These are phyloP conservation scores for Platorchestia sp. DNA, from an alignment of 1,140 invertebrate species.

Conservation along the genomic window DNA sequence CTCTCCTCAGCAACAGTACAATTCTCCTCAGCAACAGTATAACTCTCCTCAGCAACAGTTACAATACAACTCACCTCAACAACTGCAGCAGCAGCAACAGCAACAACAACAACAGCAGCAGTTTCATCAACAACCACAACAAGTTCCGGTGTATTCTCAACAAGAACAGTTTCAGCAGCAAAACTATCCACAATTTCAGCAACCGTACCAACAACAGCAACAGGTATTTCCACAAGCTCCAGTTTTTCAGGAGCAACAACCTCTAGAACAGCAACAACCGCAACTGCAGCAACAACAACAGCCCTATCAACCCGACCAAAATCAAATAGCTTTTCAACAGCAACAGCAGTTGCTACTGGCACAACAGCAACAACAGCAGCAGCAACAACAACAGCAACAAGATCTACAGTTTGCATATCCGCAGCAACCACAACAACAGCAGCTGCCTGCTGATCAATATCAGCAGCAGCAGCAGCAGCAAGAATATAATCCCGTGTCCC, in stretches of 20 bases:
- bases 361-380: conserved; percentile 20
- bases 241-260: not conserved
- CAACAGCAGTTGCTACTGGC: conserved; percentile 25
- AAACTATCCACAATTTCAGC: conserved; percentile 8
- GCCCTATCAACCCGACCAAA: conserved; percentile 1
- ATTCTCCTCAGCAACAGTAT: not conserved
- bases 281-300: not conserved
- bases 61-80: conserved; percentile 10
- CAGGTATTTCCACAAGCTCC: conserved; percentile 19
- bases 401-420: not conserved
- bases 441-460: conserved; percentile 8
- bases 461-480: conserved; percentile 56
- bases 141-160: not conserved
- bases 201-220: conserved; percentile 6
- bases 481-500: not conserved
- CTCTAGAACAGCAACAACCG: conserved; percentile 10
- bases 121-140: not conserved
- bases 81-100: not conserved
- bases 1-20: conserved; percentile 5
- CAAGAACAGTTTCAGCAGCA: conserved; percentile 40
- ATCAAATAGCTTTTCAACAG: conserved; percentile 22
- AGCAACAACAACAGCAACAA: not conserved
- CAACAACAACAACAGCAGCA: conserved; percentile 20
- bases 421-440: conserved; percentile 2
- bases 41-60: not conserved